These are phyloP conservation scores for Epiblema foenella DNA, from an alignment of 2,888 invertebrate genomes.

Conservation along the genomic window DNA sequence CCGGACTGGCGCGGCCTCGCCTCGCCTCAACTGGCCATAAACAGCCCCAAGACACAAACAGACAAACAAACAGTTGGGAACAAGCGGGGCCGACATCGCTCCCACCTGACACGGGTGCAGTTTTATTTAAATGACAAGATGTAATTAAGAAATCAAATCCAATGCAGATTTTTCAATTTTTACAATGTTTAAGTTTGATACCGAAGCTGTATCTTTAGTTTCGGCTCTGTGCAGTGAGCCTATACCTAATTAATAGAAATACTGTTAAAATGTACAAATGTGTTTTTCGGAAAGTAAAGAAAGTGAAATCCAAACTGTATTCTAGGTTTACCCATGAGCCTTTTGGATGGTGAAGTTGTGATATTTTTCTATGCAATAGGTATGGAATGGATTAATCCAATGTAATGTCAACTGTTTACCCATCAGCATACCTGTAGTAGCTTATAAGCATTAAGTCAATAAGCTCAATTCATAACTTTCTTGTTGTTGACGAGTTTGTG, in stretches of 20 bases:
- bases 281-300: slow-evolving; percentile 81
- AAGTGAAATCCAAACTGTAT: slow-evolving; percentile 81
- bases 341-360: slow-evolving; percentile 80
- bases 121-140: slow-evolving; percentile 84
- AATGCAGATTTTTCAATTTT: slow-evolving; percentile 76
- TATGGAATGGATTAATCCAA: slow-evolving; percentile 48
- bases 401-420: slow-evolving; percentile 48
- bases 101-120: slow-evolving; percentile 83
- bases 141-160: slow-evolving; percentile 81
- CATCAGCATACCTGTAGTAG: slow-evolving; percentile 60
- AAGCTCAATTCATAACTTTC: slow-evolving; percentile 79
- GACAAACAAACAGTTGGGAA: slow-evolving; percentile 73
- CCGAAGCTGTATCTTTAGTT: slow-evolving; percentile 77
- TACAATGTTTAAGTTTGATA: slow-evolving; percentile 79
- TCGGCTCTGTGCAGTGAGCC: slow-evolving; percentile 65
- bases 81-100: slow-evolving; percentile 79
- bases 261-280: slow-evolving; percentile 85
- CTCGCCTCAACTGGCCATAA: slow-evolving; percentile 77
- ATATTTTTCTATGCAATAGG: slow-evolving; percentile 75
- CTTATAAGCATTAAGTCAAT: slow-evolving; percentile 73
- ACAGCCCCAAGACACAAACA: slow-evolving; percentile 52
- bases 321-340: slow-evolving; percentile 78
- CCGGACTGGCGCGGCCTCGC: slow-evolving; percentile 78
- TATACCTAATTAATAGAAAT: slow-evolving; percentile 73
- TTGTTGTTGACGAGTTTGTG: slow-evolving; percentile 77